phyloP scores from a whole-genome alignment of 2,797 vertebrate species.

The Chaunax sp. region DNA sequence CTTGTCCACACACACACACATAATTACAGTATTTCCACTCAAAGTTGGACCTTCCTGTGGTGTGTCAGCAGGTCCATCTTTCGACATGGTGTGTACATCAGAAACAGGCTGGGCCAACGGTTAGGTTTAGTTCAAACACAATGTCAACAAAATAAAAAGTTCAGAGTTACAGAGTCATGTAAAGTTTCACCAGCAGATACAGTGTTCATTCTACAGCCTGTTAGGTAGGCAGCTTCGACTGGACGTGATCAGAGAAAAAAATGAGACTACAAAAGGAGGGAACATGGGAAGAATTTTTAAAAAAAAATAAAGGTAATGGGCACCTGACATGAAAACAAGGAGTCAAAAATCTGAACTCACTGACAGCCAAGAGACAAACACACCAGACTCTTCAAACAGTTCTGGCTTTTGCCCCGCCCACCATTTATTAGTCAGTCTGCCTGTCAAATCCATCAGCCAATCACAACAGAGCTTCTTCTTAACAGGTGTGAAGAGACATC shows the following conservation, averaged over 20 bases:
- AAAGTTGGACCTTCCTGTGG: constrained; percentile 46
- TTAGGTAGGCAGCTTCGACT: constrained; percentile 61
- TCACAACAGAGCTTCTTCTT: too few relatives aligned
- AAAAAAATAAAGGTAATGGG: constrained; percentile 22
- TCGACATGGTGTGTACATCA: constrained; percentile 45
- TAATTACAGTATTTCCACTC: constrained; percentile 71
- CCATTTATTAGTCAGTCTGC: constrained; percentile 1
- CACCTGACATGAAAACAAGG: constrained; percentile 30
- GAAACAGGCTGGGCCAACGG: constrained; percentile 48
- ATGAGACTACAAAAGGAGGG: neutral
- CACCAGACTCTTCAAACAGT: neutral
- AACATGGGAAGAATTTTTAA: neutral
- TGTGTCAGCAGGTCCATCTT: constrained; percentile 37
- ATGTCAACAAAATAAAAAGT: constrained; percentile 50
- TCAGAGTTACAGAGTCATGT: constrained; percentile 55
- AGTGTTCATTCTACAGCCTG: constrained; percentile 68
- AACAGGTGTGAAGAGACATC: too few relatives aligned
- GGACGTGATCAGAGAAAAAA: constrained; percentile 13
- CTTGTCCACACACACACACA: constrained; percentile 45
- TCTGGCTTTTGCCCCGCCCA: constrained; percentile 11
- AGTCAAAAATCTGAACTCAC: constrained; percentile 21
- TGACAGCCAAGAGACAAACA: constrained; percentile 22
- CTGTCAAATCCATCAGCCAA: constrained; percentile 6
- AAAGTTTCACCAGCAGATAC: constrained; percentile 60
- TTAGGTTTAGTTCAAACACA: constrained; percentile 58